Evolutionary conservation across 1,140 invertebrate species (phyloP).

Genomic region (Drosophila gunungcola): DNA sequence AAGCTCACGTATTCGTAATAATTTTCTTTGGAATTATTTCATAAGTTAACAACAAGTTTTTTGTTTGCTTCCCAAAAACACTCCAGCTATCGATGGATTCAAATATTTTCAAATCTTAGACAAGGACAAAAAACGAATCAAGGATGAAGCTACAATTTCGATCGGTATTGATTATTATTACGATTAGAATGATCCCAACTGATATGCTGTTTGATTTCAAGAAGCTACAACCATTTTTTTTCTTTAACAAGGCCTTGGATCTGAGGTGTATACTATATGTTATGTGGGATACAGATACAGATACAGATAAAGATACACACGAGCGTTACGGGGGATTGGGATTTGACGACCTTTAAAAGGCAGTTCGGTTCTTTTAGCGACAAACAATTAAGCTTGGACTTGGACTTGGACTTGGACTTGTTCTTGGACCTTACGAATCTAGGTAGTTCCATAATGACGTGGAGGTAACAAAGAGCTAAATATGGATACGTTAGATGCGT

Average conservation of each 20-base stretch:
- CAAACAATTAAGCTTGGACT: constrained; percentile 5
- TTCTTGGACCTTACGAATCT: constrained; percentile 9
- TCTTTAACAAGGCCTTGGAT: constrained; percentile 54
- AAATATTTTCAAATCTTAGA: background rate
- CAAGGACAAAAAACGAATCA: background rate
- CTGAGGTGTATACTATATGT: constrained; percentile 27
- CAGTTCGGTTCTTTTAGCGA: constrained; percentile 5
- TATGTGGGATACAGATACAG: background rate
- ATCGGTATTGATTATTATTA: constrained; percentile 23
- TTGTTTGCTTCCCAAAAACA: background rate
- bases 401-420: background rate
- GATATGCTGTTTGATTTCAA: constrained; percentile 77
- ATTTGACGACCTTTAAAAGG: constrained; percentile 24
- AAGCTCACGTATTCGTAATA: constrained; percentile 10
- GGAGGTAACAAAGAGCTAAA: constrained; percentile 50
- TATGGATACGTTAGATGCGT: constrained; percentile 15
- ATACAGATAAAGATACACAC: background rate
- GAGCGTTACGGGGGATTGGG: constrained; percentile 1
- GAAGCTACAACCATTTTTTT: constrained; percentile 69
- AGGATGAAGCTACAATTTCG: constrained; percentile 18
- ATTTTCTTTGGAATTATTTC: constrained; percentile 2
- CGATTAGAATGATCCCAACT: constrained; percentile 71
- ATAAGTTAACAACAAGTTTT: constrained; percentile 8
- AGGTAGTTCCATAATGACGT: constrained; percentile 21
- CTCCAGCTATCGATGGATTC: background rate